Base-by-base conservation (phyloP, 2,888 invertebrate genomes). In the Heliconius hortense region DNA sequence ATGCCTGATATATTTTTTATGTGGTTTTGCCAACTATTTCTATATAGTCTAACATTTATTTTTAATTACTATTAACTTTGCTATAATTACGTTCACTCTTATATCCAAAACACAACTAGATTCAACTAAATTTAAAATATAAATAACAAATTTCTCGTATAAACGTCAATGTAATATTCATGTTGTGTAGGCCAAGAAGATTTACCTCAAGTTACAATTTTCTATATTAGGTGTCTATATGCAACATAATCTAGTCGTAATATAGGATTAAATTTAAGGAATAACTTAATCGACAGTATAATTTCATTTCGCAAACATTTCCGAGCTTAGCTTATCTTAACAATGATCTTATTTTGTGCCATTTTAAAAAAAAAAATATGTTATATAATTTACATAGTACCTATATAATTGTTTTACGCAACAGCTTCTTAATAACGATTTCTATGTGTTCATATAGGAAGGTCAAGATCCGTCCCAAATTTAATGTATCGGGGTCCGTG, bases 381-480 rank as follows among this genome's bases (percentile, higher is more conserved):
- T 43, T 43, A 18, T 18, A 43, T 18, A 43, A 43, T 18, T 43
- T 43, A 43, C 39, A 13, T 43, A 39, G 39, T 39, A 39, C 11
- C 39, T 39, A 11, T 11, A 43, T 43, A 39, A 39, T 39, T 43
- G 10, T 70, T 70, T 70, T 21, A 71, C 35, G 21, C 62, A 63
- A 69, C 24, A 56, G 43, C 11, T 59, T 39, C 18, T 70, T 35
- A 70, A 70, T 39, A 64, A 56, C 53, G 69, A 39, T 59, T 70
- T 62, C 62, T 53, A 69, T 73, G 39, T 75, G 75, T 75, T 75
- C 75, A 73, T 76, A 26, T 77, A 75, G 67, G 70, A 78, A 79
- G 73, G 79, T 81, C 79, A 82, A 78, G 79, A 77, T 82, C 82
- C 82, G 82, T 82, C 82, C 82, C 79, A 78, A 77, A 80, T 69